Evolutionary conservation across 2,113 vertebrate genomes (phyloP).

Genomic region (Anarhynchus alexandrinus): DNA sequence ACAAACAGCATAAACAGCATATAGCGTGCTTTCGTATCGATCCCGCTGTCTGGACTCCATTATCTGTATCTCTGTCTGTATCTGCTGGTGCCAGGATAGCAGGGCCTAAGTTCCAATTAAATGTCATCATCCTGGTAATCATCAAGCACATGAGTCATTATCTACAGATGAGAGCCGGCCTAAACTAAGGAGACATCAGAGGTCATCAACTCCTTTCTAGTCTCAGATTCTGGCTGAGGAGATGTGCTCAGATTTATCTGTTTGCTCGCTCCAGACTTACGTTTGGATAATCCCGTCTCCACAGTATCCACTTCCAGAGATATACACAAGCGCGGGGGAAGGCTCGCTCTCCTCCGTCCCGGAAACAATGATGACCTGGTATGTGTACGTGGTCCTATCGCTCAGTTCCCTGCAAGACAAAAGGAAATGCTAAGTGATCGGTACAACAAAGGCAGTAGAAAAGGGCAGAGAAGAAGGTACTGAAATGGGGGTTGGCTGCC

Average conservation of each 20-base stretch:
- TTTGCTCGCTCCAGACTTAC: slow-evolving; percentile 69
- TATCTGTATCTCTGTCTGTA: slow-evolving; percentile 59
- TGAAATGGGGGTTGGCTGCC: not conserved
- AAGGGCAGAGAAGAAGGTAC: not conserved
- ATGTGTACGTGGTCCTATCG: slow-evolving; percentile 78
- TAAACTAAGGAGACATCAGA: slow-evolving; percentile 17
- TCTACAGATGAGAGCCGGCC: slow-evolving; percentile 32
- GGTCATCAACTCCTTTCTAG: slow-evolving; percentile 7
- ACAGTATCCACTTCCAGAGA: slow-evolving; percentile 88
- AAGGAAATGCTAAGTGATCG: not conserved
- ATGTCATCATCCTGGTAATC: slow-evolving; percentile 50
- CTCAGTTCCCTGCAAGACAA: slow-evolving; percentile 80
- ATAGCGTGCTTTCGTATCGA: not conserved
- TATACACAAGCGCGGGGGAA: slow-evolving; percentile 82
- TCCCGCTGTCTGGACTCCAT: slow-evolving; percentile 53
- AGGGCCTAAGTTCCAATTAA: slow-evolving; percentile 40
- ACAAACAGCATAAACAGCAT: slow-evolving; percentile 27
- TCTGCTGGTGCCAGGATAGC: slow-evolving; percentile 61
- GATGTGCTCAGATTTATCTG: not conserved
- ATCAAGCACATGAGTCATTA: slow-evolving; percentile 21
- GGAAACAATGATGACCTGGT: slow-evolving; percentile 84
- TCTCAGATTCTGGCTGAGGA: not conserved
- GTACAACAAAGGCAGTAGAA: not conserved
- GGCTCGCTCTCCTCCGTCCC: slow-evolving; percentile 84
- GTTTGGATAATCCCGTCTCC: slow-evolving; percentile 93